A percentile compares a stretch with the other conserved stretches of the same genome.
phyloP scores from a whole-genome alignment of 1,140 invertebrate genomes.

The silkworm (Bombyx mori) region DNA sequence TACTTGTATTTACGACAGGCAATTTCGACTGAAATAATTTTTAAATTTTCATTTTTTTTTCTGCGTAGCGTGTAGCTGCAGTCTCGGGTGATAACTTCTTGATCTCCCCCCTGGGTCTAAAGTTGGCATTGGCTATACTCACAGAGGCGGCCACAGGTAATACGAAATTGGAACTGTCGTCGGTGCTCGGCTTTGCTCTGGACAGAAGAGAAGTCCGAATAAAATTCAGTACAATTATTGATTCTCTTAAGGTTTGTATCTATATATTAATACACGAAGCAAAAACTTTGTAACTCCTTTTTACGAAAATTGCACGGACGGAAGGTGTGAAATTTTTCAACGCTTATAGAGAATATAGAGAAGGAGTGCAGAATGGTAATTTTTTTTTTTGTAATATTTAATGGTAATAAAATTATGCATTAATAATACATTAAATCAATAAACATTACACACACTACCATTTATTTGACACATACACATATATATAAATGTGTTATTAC shows the following conservation, averaged over 20 bases:
- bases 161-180: constrained; percentile 75
- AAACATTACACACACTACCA: no score
- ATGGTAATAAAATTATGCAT: no score
- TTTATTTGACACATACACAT: no score
- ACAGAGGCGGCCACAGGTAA: constrained; percentile 78
- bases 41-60: constrained; percentile 1
- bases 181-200: constrained; percentile 71
- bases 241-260: constrained; percentile 61
- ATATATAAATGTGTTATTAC: no score
- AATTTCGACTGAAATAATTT: background rate
- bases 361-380: no score
- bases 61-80: constrained; percentile 43
- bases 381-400: no score
- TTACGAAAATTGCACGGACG: no score
- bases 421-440: no score
- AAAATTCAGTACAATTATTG: constrained; percentile 68
- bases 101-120: constrained; percentile 86
- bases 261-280: background rate
- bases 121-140: constrained; percentile 80
- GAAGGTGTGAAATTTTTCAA: no score
- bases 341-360: no score
- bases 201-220: constrained; percentile 65
- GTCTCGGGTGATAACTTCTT: constrained; percentile 75
- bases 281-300: no score
- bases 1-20: no score